Evolutionary conservation across 2,797 vertebrate species (phyloP).

Genomic region (Neosalanx taihuensis): DNA sequence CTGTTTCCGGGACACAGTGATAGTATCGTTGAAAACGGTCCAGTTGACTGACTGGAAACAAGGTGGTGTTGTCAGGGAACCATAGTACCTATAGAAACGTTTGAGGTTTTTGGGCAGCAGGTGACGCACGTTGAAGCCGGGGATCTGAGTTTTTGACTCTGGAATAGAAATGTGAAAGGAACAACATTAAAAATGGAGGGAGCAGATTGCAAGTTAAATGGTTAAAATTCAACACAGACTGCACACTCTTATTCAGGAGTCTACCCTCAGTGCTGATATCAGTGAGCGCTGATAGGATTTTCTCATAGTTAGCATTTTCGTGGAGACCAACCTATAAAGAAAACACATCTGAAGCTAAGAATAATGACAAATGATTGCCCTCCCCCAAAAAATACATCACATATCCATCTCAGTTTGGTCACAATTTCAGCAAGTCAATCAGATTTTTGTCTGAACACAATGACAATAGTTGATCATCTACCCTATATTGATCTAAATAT

Average conservation of each 20-base stretch:
- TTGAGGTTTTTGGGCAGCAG: constrained; percentile 55
- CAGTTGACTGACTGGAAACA: constrained; percentile 64
- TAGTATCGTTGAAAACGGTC: constrained; percentile 61
- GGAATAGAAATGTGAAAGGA: constrained; percentile 6
- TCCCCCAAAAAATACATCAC: too few species aligned
- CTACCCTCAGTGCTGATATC: constrained; percentile 73
- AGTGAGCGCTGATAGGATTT: constrained; percentile 68
- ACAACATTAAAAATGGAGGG: not conserved
- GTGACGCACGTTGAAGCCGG: constrained; percentile 57
- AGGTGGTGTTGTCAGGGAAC: constrained; percentile 62
- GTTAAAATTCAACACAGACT: too few species aligned
- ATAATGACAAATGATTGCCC: not conserved
- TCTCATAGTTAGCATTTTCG: constrained; percentile 76
- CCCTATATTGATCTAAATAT: not conserved
- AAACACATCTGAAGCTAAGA: not conserved
- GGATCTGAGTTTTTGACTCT: constrained; percentile 53
- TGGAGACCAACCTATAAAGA: constrained; percentile 72
- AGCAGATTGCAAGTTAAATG: not conserved
- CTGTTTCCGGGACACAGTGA: constrained; percentile 58
- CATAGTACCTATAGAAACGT: constrained; percentile 59
- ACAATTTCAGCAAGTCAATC: too few species aligned
- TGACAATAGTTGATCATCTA: too few species aligned
- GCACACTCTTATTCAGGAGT: not conserved
- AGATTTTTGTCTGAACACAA: too few species aligned
- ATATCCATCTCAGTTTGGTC: too few species aligned